These are phyloP conservation scores for Fragum fragum DNA, from an alignment of 2,888 invertebrate species.

Conservation along the genomic window DNA sequence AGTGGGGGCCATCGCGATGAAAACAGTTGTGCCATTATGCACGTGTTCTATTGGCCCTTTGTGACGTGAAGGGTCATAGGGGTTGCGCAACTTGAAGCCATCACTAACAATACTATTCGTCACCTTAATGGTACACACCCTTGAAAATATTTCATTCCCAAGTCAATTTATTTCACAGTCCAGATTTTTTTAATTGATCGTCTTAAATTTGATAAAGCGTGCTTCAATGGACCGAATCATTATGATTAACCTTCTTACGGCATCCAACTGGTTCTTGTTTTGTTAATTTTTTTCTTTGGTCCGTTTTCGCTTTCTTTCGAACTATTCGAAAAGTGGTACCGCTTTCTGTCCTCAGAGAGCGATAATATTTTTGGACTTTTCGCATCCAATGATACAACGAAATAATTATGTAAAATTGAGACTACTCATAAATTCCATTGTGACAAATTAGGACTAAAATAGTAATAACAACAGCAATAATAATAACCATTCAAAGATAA, in stretches of 20 bases:
- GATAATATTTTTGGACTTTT: no score
- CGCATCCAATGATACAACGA: no score
- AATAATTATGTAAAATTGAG: no score
- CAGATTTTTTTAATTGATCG: conserved; percentile 32
- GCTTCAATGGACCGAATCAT: conserved; percentile 22
- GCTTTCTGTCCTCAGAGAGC: no score
- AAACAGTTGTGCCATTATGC: conserved; percentile 27
- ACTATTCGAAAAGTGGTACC: no score
- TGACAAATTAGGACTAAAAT: no score
- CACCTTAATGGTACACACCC: conserved; percentile 11
- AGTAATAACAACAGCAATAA: no score
- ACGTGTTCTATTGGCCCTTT: conserved; percentile 31
- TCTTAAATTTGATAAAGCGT: conserved; percentile 18
- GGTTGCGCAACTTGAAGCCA: conserved; percentile 30
- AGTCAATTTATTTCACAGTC: conserved; percentile 33
- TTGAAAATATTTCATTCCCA: conserved; percentile 27
- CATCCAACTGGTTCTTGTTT: not conserved
- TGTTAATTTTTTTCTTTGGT: not conserved
- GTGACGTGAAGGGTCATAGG: conserved; percentile 29
- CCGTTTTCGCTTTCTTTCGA: not conserved
- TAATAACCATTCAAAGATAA: no score
- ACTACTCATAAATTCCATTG: no score
- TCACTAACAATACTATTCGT: conserved; percentile 26
- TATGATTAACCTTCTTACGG: conserved; percentile 17
- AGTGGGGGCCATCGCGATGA: conserved; percentile 28